A percentile compares a stretch with the other conserved stretches of the same genome.
phyloP scores from a whole-genome alignment of 2,888 invertebrate genomes.

The Xylota sylvarum region DNA sequence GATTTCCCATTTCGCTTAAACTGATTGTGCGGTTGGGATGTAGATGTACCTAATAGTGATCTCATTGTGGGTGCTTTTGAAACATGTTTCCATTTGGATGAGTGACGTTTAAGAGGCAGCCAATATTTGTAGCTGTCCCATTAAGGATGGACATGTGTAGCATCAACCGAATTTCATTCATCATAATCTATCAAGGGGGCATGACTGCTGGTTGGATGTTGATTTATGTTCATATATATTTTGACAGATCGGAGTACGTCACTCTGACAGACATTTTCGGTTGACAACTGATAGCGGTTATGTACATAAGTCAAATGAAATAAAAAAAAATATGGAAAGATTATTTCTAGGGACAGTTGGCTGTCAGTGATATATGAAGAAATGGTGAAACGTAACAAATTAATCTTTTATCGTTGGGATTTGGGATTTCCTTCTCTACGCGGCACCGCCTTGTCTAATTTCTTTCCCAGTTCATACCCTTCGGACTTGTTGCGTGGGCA shows the following conservation, averaged over 20 bases:
- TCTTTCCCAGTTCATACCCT: no score
- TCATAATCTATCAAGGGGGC: slow-evolving; percentile 7
- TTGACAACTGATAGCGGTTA: neutral
- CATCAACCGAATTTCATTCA: slow-evolving; percentile 5
- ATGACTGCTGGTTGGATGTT: slow-evolving; percentile 1
- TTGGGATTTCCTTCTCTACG: no score
- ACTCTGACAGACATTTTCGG: neutral
- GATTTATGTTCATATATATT: neutral
- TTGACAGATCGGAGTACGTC: neutral
- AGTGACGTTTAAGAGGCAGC: neutral
- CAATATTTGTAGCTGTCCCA: neutral
- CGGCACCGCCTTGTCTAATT: no score
- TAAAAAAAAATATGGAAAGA: no score
- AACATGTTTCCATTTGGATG: neutral
- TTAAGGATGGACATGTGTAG: slow-evolving; percentile 6
- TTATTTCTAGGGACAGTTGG: no score
- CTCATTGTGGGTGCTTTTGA: neutral
- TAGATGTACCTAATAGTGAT: neutral
- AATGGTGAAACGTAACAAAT: no score
- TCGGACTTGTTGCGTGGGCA: no score
- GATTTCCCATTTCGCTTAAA: slow-evolving; percentile 29
- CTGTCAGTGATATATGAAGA: no score
- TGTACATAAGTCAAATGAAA: no score
- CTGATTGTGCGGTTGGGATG: neutral
- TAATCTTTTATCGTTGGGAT: no score